These are phyloP conservation scores for Coturnix japonica DNA, from an alignment of 2,113 vertebrate species.

Conservation along the genomic window DNA sequence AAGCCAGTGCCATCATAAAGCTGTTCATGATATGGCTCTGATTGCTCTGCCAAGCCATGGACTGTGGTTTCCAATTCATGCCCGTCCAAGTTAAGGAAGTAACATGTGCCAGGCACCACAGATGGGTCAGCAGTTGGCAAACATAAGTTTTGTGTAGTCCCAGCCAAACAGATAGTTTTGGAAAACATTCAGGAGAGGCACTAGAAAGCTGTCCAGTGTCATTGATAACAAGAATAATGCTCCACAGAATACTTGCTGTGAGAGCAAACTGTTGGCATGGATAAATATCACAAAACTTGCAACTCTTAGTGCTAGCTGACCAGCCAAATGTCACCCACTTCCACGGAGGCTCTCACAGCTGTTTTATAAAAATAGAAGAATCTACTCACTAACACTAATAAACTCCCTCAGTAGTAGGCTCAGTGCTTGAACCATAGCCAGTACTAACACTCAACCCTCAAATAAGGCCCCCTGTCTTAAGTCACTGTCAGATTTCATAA, in stretches of 20 bases:
- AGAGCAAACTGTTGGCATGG: background rate
- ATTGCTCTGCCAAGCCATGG: background rate
- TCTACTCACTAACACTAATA: background rate
- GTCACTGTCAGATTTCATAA: background rate
- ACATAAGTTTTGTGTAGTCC: background rate
- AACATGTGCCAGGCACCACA: background rate
- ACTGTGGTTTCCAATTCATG: background rate
- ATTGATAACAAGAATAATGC: constrained; percentile 11
- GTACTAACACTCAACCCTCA: background rate
- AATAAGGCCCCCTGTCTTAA: background rate
- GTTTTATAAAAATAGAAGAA: constrained; percentile 1
- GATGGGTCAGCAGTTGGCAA: constrained; percentile 37
- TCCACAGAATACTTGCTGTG: background rate
- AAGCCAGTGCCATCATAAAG: background rate
- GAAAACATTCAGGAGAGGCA: background rate
- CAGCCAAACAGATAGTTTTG: constrained; percentile 4
- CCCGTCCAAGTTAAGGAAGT: background rate
- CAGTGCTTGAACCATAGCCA: background rate
- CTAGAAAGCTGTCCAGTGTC: constrained; percentile 47
- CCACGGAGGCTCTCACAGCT: background rate
- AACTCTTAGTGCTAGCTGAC: background rate
- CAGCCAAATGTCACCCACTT: background rate
- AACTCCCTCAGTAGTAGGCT: background rate
- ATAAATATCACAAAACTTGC: constrained; percentile 10
- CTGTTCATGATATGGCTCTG: background rate